phyloP scores from a whole-genome alignment of 1,140 invertebrate species.

The Drosophila takahashii region DNA sequence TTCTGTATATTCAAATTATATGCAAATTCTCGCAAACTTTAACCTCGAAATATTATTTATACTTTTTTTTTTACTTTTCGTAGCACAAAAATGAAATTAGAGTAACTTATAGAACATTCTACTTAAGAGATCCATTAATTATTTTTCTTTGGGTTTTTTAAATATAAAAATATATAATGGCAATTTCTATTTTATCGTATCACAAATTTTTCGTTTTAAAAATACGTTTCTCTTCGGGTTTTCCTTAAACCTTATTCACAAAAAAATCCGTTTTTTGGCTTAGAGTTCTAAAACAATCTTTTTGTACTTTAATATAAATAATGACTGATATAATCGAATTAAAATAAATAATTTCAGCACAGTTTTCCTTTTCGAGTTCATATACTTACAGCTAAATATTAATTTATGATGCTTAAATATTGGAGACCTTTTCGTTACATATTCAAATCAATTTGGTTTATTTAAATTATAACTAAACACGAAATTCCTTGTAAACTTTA shows the following conservation, averaged over 20 bases:
- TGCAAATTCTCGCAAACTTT: neutral
- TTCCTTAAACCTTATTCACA: no score
- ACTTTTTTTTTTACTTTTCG: neutral
- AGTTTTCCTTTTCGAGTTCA: slow-evolving; percentile 4
- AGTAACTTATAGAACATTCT: no score
- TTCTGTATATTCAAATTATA: neutral
- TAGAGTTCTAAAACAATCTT: no score
- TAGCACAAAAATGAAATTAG: no score
- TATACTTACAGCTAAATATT: neutral
- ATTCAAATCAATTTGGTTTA: slow-evolving; percentile 19
- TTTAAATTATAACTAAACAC: slow-evolving; percentile 31
- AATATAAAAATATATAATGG: no score
- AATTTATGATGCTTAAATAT: neutral
- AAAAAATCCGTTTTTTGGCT: no score
- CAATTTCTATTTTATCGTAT: no score
- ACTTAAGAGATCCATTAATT: no score
- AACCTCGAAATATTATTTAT: neutral
- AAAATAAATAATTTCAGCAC: neutral
- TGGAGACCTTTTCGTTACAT: neutral
- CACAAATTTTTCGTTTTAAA: no score
- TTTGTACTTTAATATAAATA: no score
- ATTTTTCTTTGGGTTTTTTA: no score
- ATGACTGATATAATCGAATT: neutral
- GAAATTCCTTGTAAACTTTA: slow-evolving; percentile 14
- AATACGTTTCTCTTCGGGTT: no score